Percentiles rank a stretch among this genome's conserved stretches.
phyloP scores from a whole-genome alignment of 2,888 invertebrate genomes.

The Ectemnius continuus region DNA sequence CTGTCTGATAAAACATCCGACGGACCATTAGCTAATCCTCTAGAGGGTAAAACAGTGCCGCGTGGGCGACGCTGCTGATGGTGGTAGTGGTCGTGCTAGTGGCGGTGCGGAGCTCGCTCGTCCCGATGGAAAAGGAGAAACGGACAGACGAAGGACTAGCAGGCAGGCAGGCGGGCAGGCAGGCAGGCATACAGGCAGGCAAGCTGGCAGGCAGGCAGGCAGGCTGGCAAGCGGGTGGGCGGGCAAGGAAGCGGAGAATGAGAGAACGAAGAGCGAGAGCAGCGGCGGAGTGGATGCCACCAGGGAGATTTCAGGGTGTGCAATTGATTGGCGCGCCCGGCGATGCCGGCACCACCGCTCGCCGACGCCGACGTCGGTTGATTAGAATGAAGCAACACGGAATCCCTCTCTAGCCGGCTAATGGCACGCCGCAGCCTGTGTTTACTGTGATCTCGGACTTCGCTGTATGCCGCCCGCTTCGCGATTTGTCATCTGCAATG shows the following conservation, averaged over 20 bases:
- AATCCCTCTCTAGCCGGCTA: slow-evolving; percentile 77
- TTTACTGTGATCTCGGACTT: slow-evolving; percentile 77
- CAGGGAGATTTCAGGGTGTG: slow-evolving; percentile 70
- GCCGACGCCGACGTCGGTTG: slow-evolving; percentile 70
- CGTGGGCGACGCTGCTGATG: slow-evolving; percentile 31
- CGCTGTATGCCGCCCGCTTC: slow-evolving; percentile 59
- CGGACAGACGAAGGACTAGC: too few species aligned
- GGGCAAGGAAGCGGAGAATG: slow-evolving; percentile 44
- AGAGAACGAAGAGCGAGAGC: slow-evolving; percentile 44
- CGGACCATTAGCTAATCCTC: slow-evolving; percentile 76
- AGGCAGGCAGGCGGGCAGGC: slow-evolving; percentile 21
- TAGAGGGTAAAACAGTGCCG: slow-evolving; percentile 70
- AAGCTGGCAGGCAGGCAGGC: slow-evolving; percentile 29
- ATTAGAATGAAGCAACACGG: slow-evolving; percentile 77
- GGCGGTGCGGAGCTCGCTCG: too few species aligned
- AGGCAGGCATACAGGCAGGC: slow-evolving; percentile 37
- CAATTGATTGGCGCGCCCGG: slow-evolving; percentile 75
- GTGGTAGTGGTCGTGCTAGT: not conserved
- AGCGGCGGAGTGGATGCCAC: slow-evolving; percentile 45
- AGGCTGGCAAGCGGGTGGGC: slow-evolving; percentile 29
- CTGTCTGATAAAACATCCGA: slow-evolving; percentile 74
- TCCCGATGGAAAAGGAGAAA: slow-evolving; percentile 5
- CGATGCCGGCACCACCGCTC: slow-evolving; percentile 57
- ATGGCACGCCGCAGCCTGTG: slow-evolving; percentile 76
- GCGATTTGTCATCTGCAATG: slow-evolving; percentile 75